These are phyloP conservation scores for Periplaneta americana DNA, from an alignment of 1,140 invertebrate genomes.

Conservation along the genomic window DNA sequence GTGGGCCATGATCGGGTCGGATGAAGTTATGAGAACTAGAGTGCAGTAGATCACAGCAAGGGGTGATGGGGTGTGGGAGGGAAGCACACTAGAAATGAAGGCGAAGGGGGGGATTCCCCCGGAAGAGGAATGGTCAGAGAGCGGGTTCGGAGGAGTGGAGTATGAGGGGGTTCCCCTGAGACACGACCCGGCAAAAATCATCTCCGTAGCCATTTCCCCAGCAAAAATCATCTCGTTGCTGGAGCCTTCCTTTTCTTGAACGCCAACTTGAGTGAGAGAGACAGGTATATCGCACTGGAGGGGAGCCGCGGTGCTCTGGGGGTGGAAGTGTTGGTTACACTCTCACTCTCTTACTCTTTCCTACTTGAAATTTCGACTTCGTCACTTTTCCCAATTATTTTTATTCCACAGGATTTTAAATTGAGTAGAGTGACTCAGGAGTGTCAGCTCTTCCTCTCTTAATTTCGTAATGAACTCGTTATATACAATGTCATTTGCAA, in stretches of 20 bases:
- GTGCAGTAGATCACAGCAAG: conserved; percentile 30
- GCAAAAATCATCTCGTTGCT: conserved; percentile 15
- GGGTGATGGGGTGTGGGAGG: background rate
- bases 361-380: background rate
- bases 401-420: background rate
- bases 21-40: conserved; percentile 42
- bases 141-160: conserved; percentile 9
- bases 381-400: background rate
- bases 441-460: too few relatives aligned
- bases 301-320: background rate
- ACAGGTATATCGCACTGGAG: background rate
- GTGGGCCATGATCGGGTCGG: conserved; percentile 41
- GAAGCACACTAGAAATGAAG: background rate
- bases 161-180: conserved; percentile 23
- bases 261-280: background rate
- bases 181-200: conserved; percentile 36
- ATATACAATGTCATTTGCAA: too few relatives aligned
- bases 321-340: background rate
- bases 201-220: conserved; percentile 27
- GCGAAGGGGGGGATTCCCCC: background rate
- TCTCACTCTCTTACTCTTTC: background rate
- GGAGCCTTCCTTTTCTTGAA: background rate
- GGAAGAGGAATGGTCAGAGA: conserved; percentile 18
- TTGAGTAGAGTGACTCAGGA: background rate
- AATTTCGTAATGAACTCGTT: too few relatives aligned